Percentiles rank a stretch among this genome's conserved stretches.
phyloP scores from a whole-genome alignment of 2,797 vertebrate species.

The Fistularia tabacaria region DNA sequence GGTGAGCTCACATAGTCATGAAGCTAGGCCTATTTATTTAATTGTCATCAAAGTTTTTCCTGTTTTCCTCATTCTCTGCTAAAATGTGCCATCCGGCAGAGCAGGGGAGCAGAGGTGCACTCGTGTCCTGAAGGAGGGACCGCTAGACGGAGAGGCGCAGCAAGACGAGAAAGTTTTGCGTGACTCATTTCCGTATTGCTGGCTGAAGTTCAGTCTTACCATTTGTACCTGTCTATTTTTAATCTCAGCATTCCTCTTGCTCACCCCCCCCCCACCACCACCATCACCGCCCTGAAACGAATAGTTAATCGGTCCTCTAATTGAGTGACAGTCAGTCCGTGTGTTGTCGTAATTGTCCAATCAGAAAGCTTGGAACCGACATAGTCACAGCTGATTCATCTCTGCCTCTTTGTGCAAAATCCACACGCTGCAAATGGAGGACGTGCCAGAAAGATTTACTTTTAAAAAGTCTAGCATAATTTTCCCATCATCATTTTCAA shows the following conservation, averaged over 20 bases:
- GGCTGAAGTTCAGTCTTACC: conserved; percentile 47
- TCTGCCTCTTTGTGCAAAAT: conserved; percentile 61
- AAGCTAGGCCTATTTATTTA: conserved; percentile 56
- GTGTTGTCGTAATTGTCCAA: conserved; percentile 80
- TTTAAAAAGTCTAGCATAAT: conserved; percentile 43
- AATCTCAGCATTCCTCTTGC: conserved; percentile 2
- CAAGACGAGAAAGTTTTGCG: conserved; percentile 24
- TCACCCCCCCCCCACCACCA: conserved; percentile 6
- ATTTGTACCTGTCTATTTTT: conserved; percentile 53
- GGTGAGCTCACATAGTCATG: conserved; percentile 72
- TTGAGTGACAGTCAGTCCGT: conserved; percentile 75
- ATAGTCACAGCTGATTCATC: conserved; percentile 74
- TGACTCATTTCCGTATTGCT: conserved; percentile 39
- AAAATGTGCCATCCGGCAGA: conserved; percentile 17
- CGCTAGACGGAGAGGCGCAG: conserved; percentile 3
- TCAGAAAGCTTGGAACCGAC: conserved; percentile 75
- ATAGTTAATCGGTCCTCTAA: conserved; percentile 77
- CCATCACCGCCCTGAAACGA: conserved; percentile 65
- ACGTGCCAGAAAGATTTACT: conserved; percentile 61
- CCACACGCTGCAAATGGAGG: conserved; percentile 63
- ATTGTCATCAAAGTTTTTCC: conserved; percentile 50
- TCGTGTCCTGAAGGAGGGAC: conserved; percentile 39
- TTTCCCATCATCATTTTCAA: not conserved
- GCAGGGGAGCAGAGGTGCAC: conserved; percentile 36
- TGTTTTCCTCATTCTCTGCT: conserved; percentile 26